These are phyloP conservation scores for Menidia menidia DNA, from an alignment of 2,797 vertebrate species.

Conservation along the genomic window DNA sequence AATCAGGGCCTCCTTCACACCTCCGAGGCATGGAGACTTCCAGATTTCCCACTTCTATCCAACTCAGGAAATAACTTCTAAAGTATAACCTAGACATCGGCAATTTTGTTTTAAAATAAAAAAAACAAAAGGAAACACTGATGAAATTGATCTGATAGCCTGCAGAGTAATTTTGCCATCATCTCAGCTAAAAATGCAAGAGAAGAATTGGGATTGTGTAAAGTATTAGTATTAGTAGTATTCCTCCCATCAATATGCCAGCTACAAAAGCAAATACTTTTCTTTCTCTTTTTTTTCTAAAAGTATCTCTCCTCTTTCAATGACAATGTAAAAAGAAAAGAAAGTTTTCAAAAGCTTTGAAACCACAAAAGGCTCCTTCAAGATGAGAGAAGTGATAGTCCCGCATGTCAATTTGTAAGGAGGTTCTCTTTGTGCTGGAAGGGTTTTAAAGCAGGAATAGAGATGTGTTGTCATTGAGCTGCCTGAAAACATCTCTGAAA, in stretches of 20 bases:
- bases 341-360: conserved; percentile 70
- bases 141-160: not conserved
- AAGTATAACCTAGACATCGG: conserved; percentile 18
- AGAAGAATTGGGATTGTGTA: not conserved
- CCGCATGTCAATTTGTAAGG: conserved; percentile 72
- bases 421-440: conserved; percentile 49
- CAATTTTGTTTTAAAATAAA: conserved; percentile 1
- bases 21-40: conserved; percentile 45
- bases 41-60: conserved; percentile 33
- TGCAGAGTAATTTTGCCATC: conserved; percentile 4
- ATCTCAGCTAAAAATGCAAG: conserved; percentile 10
- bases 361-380: conserved; percentile 64
- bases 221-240: conserved; percentile 19
- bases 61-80: conserved; percentile 49
- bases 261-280: conserved; percentile 31
- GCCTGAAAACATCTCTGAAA: conserved; percentile 75
- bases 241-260: conserved; percentile 22
- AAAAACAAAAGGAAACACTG: conserved; percentile 5
- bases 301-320: conserved; percentile 44
- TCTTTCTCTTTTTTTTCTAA: conserved; percentile 34
- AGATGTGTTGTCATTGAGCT: conserved; percentile 81
- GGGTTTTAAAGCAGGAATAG: conserved; percentile 64
- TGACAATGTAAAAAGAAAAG: conserved; percentile 54
- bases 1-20: conserved; percentile 60
- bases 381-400: conserved; percentile 65